A percentile compares a stretch with the other conserved stretches of the same genome.
Conservation (phyloP, 1,140 invertebrate genomes). For the Batillaria attramentaria region DNA sequence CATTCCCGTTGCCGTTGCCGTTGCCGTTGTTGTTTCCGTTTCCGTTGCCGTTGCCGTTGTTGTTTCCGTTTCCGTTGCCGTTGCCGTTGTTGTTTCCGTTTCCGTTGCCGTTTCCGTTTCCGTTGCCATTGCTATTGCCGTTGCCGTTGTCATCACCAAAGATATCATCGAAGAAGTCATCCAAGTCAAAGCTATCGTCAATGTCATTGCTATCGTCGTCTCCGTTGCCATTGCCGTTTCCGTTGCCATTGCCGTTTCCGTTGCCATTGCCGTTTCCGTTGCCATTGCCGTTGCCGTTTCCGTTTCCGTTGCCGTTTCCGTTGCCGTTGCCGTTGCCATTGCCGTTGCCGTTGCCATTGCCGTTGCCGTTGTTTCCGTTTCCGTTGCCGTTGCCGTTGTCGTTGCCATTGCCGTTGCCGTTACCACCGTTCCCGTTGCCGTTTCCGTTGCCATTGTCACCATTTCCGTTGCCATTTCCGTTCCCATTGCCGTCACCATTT, state of each 20-base stretch:
- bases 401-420: conserved; percentile 3
- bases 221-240: background rate
- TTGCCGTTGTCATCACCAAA: too few relatives aligned
- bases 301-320: background rate
- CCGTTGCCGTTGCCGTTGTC: background rate
- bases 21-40: background rate
- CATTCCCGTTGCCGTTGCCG: background rate
- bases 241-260: background rate
- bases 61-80: background rate
- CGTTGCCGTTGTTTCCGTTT: background rate
- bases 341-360: background rate
- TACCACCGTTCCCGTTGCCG: conserved; percentile 1
- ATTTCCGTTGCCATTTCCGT: background rate
- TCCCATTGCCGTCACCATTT: too few relatives aligned
- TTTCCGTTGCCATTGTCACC: background rate
- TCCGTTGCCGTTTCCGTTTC: too few relatives aligned
- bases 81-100: too few relatives aligned
- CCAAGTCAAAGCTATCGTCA: background rate
- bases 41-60: background rate
- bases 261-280: background rate
- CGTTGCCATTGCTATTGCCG: too few relatives aligned
- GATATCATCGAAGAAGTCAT: too few relatives aligned
- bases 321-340: background rate
- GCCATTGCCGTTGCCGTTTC: background rate
- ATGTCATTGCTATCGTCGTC: background rate